Evolutionary conservation across 1,140 invertebrate genomes (phyloP).

Genomic region (Laupala kohalensis): DNA sequence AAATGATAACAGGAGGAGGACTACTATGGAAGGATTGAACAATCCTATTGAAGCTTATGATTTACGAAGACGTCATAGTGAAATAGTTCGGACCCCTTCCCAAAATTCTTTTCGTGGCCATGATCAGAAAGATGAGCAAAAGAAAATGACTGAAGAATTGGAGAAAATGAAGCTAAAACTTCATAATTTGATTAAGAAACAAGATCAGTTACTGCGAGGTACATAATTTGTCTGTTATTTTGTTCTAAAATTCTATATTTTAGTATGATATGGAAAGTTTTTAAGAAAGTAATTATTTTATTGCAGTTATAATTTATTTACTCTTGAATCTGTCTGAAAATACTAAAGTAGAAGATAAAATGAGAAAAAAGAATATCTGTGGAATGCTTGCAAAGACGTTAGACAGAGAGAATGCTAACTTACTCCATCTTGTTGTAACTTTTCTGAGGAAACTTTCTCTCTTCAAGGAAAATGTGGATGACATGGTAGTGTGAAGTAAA

Average conservation of each 20-base stretch:
- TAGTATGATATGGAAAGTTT: too few species aligned
- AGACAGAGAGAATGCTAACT: conserved; percentile 73
- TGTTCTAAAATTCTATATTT: neutral
- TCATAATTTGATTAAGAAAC: conserved; percentile 70
- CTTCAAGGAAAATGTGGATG: conserved; percentile 87
- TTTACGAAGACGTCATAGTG: neutral
- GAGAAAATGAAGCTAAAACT: conserved; percentile 69
- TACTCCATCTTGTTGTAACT: conserved; percentile 80
- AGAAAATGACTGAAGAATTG: conserved; percentile 60
- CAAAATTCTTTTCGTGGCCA: neutral
- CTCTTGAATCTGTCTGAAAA: conserved; percentile 92
- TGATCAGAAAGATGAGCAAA: conserved; percentile 23
- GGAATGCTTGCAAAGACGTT: conserved; percentile 76
- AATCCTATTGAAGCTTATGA: neutral
- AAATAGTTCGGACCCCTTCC: neutral
- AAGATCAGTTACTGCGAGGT: conserved; percentile 79
- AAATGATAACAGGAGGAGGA: conserved; percentile 2
- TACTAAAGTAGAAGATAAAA: conserved; percentile 88
- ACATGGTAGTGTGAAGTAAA: conserved; percentile 50
- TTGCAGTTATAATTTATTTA: conserved; percentile 69
- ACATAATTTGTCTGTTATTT: neutral
- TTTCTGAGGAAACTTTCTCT: conserved; percentile 93
- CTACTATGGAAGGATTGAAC: neutral
- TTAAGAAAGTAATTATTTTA: too few species aligned
- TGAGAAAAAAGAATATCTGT: conserved; percentile 87